Percentiles rank a stretch among this genome's conserved stretches.
Conservation (phyloP, 64 coral and sea anemone genomes). For the Montipora capricornis region DNA sequence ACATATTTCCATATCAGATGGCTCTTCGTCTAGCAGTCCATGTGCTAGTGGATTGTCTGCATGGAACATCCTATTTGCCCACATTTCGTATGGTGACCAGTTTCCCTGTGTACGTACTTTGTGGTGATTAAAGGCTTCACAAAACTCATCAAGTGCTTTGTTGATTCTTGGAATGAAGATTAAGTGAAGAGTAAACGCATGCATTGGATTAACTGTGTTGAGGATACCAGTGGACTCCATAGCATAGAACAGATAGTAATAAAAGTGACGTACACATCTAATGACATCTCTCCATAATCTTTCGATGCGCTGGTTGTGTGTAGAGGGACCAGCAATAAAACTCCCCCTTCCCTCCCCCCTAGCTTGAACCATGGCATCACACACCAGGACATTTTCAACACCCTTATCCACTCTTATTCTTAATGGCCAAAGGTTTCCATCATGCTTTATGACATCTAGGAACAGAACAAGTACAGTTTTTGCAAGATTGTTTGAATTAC, state of each 20-base stretch:
- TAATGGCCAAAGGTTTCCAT: slow-evolving; percentile 67
- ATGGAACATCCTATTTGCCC: slow-evolving; percentile 57
- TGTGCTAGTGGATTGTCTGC: slow-evolving; percentile 58
- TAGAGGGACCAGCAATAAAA: slow-evolving; percentile 69
- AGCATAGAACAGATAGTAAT: slow-evolving; percentile 66
- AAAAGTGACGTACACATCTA: slow-evolving; percentile 57
- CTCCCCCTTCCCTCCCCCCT: slow-evolving; percentile 62
- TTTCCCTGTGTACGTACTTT: slow-evolving; percentile 34
- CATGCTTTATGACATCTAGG: slow-evolving; percentile 23
- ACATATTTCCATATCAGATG: slow-evolving; percentile 24
- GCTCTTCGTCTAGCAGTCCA: slow-evolving; percentile 50
- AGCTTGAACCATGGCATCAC: slow-evolving; percentile 65
- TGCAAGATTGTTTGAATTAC: slow-evolving; percentile 66
- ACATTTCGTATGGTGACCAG: slow-evolving; percentile 61
- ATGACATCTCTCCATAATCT: slow-evolving; percentile 63
- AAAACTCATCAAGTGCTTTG: slow-evolving; percentile 2
- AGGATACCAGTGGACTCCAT: slow-evolving; percentile 60
- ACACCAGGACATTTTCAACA: slow-evolving; percentile 66
- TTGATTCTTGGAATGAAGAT: too few species aligned
- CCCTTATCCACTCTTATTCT: slow-evolving; percentile 68
- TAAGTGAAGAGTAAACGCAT: slow-evolving; percentile 58
- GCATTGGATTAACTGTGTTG: not conserved
- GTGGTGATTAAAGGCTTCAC: slow-evolving; percentile 55
- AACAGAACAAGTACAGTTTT: slow-evolving; percentile 59
- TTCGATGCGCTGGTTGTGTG: slow-evolving; percentile 51